Evolutionary conservation across 2,113 vertebrate species (phyloP).

Genomic region (Ahaetulla prasina): DNA sequence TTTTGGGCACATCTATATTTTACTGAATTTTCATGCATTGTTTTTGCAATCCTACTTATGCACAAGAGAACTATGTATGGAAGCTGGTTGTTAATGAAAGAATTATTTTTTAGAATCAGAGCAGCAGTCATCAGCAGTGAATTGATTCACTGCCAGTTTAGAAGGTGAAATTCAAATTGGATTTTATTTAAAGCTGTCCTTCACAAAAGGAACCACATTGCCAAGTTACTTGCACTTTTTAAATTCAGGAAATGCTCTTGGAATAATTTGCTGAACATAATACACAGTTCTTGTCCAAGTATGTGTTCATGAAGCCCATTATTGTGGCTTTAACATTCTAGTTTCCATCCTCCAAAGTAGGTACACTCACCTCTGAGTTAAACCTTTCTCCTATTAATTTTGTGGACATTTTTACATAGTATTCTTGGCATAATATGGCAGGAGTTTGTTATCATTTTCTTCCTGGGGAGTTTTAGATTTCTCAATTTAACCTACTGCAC

Average conservation of each 20-base stretch:
- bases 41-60: neutral
- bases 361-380: neutral
- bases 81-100: neutral
- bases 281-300: neutral
- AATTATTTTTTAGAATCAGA: neutral
- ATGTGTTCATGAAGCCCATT: neutral
- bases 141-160: neutral
- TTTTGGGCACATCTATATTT: neutral
- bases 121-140: neutral
- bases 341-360: neutral
- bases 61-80: neutral
- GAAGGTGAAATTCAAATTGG: neutral
- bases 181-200: neutral
- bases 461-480: neutral
- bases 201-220: constrained; percentile 2
- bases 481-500: neutral
- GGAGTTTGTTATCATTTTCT: neutral
- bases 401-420: neutral
- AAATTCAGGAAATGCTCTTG: neutral
- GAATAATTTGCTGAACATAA: neutral
- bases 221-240: neutral
- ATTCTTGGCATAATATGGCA: neutral
- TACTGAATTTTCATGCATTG: neutral
- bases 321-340: neutral
- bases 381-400: neutral